Evolutionary conservation across 2,113 vertebrate genomes (phyloP).

Genomic region (Campylomormyrus tamandua): DNA sequence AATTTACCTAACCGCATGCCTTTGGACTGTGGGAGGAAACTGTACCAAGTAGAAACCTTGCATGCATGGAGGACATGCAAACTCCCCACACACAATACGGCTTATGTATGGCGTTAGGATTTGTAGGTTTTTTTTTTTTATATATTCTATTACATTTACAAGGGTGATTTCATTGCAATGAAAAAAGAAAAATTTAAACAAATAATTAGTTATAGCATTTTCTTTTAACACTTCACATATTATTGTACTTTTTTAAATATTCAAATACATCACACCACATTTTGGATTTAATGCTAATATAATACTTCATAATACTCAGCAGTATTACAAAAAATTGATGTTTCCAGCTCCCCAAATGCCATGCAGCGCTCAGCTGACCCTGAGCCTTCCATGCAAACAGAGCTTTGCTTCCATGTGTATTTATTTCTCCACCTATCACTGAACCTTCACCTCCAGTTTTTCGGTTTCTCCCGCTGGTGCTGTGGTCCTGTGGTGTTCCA

Average conservation of each 20-base stretch:
- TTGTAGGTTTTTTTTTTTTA: background rate
- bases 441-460: background rate
- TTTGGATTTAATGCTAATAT: background rate
- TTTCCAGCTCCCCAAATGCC: background rate
- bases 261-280: conserved; percentile 8
- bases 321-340: background rate
- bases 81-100: background rate
- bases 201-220: background rate
- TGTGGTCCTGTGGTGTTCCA: background rate
- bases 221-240: background rate
- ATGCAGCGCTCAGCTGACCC: background rate
- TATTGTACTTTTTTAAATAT: background rate
- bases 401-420: background rate
- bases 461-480: background rate
- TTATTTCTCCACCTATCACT: background rate
- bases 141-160: background rate
- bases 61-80: background rate
- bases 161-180: background rate
- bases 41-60: background rate
- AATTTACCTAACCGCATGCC: background rate
- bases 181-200: background rate
- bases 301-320: background rate
- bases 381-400: background rate
- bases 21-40: background rate
- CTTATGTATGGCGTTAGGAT: background rate